phyloP scores from a whole-genome alignment of 2,888 invertebrate genomes.

The Caenorhabditis sinica region DNA sequence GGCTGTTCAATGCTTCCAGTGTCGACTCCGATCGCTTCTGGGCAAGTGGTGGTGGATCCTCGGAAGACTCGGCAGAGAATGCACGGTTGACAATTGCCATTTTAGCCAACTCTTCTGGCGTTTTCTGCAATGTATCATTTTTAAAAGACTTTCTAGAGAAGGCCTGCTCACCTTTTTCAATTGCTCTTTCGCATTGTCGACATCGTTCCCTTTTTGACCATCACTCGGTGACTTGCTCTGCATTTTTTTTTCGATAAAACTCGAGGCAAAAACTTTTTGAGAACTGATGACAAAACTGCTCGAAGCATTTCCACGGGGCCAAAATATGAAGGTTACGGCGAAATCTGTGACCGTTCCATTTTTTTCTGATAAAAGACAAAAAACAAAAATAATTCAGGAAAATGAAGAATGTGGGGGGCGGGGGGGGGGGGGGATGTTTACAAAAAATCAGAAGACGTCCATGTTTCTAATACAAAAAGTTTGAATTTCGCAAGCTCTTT shows the following conservation, averaged over 20 bases:
- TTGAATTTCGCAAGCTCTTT: too few relatives aligned
- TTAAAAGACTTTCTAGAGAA: not conserved
- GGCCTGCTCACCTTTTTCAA: constrained; percentile 48
- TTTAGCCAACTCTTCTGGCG: constrained; percentile 37
- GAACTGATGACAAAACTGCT: not conserved
- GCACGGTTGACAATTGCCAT: constrained; percentile 53
- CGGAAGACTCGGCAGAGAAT: constrained; percentile 52
- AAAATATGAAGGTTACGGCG: not conserved
- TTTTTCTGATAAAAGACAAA: too few relatives aligned
- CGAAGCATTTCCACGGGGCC: not conserved
- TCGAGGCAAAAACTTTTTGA: not conserved
- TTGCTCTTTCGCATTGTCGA: constrained; percentile 20
- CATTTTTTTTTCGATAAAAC: constrained; percentile 47
- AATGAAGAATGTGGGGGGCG: too few relatives aligned
- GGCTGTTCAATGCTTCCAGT: constrained; percentile 23
- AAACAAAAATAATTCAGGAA: too few relatives aligned
- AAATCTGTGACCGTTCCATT: not conserved
- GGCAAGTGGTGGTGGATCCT: constrained; percentile 46
- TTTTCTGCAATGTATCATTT: constrained; percentile 25
- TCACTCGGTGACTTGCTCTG: constrained; percentile 43
- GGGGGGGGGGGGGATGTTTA: too few relatives aligned
- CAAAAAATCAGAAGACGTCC: too few relatives aligned
- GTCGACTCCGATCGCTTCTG: constrained; percentile 44
- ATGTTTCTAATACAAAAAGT: too few relatives aligned
- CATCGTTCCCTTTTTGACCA: constrained; percentile 27